Base-by-base conservation (phyloP, 2,888 invertebrate species). In the Aphodius granarius region DNA sequence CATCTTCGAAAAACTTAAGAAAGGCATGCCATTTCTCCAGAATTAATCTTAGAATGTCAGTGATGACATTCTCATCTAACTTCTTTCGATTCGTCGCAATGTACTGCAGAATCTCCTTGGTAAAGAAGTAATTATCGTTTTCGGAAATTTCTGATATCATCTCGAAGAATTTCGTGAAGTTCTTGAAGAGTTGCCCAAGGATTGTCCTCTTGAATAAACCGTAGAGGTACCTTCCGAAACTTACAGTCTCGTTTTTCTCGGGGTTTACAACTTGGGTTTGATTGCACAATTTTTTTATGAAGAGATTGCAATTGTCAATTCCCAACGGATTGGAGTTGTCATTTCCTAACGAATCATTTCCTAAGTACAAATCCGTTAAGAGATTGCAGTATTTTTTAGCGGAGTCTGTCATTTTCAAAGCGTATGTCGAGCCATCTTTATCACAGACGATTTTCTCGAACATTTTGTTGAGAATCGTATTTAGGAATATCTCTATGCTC, bases 201-300 rank as follows among this genome's bases (percentile, higher is more conserved):
- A 85, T 70, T 2, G 79, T 77, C 15, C 83, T 81, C 72, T 81
- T 81, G 76, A 86, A 86, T 20, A 77, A 81, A 19, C 79, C 77
- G 43, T 85, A 76, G 19, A 86, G 80, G 76, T 83, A 86, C 15
- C 78, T 73, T 5, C 85, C 85, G 74, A 83, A 81, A 22, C 74
- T 73, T 3, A 81, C 72, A 63, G 81, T 79, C 22, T 80, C 78
- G 6, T 80, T 78, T 22, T 77, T 79, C 19, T 84, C 82, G 17
- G 80, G 72, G 74, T 80, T 77, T 73, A 79, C 82, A 16, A 84
- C 81, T 62, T 72, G 19, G 64, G 70, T 79, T 70, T 76, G 62
- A n/a, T 79, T 73, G 66, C 79, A 82, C 19, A 85, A 73, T 79
- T 80, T 3, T 21, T 81, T 73, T 15, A 83, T n/a, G 72, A 72